Evolutionary conservation across 1,140 invertebrate species (phyloP), one percentile per base, ranked within the genome.

Genomic region (Augochlora pura): DNA sequence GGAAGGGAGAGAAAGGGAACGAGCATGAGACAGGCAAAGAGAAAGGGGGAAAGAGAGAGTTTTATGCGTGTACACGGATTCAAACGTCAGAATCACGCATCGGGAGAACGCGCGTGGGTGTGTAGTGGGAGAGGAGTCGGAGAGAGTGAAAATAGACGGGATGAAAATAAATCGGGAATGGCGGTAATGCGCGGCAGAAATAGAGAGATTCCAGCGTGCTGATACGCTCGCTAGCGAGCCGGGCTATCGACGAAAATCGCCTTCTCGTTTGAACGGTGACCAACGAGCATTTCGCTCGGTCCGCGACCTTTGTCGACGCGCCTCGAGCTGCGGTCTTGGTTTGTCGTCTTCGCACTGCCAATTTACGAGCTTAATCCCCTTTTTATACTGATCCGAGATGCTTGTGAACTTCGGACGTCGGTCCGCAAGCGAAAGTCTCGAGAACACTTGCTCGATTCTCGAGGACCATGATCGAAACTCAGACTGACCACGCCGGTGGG

Each of bases 111-210:
- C 72, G 63, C 59, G 64, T 64, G 66, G 60, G 21, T 57, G 60
- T 72, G 54, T 42, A 70, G 54, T 42, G 21, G 71, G 59, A 46
- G 57, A 71, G 67, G 64, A 49, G 18, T 16, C 62, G 71, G 54
- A 25, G 68, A 77, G 85, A 86, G 80, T 86, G 69, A 77, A 86
- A 86, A 86, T 86, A 86, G 84, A 83, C 64, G 70, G 77, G 81
- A 86, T 86, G 73, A 83, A 86, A 86, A 86, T 86, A 86, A 86
- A 86, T 86, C 84, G 84, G 57, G 67, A 52, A 80, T 73, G 62
- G 64, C 64, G 52, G 84, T 86, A 80, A 83, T 70, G 69, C 52
- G 59, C 38, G 46, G 77, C 77, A 86, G 76, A 86, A 83, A 86
- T 74, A 86, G 84, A 78, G 60, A 65, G 70, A 80, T 83, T 83